A percentile compares a stretch with the other conserved stretches of the same genome.
Evolutionary conservation across 2,797 vertebrate species (phyloP).

Genomic region (Crypturellus tataupa): DNA sequence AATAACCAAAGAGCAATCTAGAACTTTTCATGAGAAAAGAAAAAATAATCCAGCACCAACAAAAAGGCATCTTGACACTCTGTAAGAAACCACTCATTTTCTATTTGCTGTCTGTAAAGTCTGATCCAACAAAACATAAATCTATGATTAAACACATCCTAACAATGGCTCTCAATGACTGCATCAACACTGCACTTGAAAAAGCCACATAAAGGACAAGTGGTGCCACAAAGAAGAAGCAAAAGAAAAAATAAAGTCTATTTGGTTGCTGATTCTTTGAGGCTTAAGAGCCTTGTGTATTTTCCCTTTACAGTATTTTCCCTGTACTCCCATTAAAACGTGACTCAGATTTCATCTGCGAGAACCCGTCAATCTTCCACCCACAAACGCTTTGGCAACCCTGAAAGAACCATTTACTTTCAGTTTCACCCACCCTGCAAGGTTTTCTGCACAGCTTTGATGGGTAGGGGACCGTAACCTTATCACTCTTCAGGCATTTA

Average conservation of each 20-base stretch:
- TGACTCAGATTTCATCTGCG: constrained; percentile 20
- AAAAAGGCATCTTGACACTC: not conserved
- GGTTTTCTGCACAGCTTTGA: not conserved
- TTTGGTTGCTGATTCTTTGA: not conserved
- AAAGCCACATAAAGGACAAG: not conserved
- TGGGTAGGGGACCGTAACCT: not conserved
- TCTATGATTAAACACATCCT: not conserved
- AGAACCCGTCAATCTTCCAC: constrained; percentile 5
- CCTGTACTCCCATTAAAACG: constrained; percentile 22
- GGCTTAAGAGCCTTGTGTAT: not conserved
- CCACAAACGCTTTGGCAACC: not conserved
- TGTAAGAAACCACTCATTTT: not conserved
- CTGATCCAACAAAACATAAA: not conserved
- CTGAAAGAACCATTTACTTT: constrained; percentile 27
- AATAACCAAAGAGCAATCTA: not conserved
- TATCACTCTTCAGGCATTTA: constrained; percentile 3
- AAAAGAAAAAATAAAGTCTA: not conserved
- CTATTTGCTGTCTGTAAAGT: not conserved
- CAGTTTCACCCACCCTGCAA: not conserved
- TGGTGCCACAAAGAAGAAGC: not conserved
- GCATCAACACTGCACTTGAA: not conserved
- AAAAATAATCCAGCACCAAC: not conserved
- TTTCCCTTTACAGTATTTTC: constrained; percentile 48
- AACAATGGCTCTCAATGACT: not conserved
- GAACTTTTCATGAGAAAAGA: not conserved